Conservation (phyloP, 2,797 vertebrate genomes). For the Xenopus petersii region DNA sequence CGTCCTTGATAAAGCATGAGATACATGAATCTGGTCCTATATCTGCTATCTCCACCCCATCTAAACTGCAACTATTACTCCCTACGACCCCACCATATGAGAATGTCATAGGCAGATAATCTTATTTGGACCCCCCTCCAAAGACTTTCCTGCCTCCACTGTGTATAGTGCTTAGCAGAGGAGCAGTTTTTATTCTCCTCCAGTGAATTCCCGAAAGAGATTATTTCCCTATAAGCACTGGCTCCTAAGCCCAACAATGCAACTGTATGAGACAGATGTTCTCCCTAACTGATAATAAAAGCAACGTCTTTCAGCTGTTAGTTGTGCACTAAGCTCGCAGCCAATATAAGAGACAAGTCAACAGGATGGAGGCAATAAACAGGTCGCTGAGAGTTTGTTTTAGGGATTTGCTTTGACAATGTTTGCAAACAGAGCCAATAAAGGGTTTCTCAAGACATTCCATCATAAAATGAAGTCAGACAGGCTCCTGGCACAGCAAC, state of each 20-base stretch:
- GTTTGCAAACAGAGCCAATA: conserved; percentile 41
- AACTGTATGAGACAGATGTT: conserved; percentile 57
- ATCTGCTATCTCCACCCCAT: no score
- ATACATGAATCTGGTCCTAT: no score
- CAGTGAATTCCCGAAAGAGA: conserved; percentile 42
- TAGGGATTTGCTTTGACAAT: conserved; percentile 24
- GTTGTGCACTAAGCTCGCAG: conserved; percentile 48
- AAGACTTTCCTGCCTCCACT: neutral
- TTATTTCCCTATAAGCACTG: conserved; percentile 48
- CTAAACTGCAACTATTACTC: no score
- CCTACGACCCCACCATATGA: no score
- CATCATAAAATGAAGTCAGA: conserved; percentile 17
- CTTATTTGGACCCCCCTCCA: no score
- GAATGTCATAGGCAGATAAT: no score
- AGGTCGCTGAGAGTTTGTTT: conserved; percentile 22
- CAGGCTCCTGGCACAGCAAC: conserved; percentile 40
- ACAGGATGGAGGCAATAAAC: conserved; percentile 37
- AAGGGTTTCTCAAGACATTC: neutral
- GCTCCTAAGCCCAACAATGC: conserved; percentile 50
- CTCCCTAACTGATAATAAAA: conserved; percentile 56
- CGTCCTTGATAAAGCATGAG: no score
- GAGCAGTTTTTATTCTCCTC: conserved; percentile 31
- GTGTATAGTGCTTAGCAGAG: neutral
- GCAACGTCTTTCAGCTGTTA: conserved; percentile 49
- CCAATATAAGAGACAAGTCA: conserved; percentile 17